Percentiles rank a stretch among this genome's conserved stretches.
phyloP scores from a whole-genome alignment of 2,888 invertebrate species.

The Myathropa florea region DNA sequence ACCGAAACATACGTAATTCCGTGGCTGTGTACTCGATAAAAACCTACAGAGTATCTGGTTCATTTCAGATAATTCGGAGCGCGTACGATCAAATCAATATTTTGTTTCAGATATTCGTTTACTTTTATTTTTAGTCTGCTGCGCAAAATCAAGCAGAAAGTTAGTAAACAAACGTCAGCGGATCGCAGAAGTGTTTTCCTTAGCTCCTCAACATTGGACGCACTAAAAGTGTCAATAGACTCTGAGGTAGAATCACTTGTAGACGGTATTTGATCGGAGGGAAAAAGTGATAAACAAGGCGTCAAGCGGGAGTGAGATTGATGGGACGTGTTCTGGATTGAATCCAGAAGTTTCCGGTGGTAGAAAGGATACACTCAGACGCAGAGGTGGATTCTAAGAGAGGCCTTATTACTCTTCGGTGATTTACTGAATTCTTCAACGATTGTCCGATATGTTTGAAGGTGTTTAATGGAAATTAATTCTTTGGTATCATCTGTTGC shows the following conservation, averaged over 20 bases:
- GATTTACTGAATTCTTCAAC: no score
- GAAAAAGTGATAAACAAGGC: background rate
- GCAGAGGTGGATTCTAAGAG: background rate
- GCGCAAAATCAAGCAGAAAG: background rate
- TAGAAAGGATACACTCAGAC: background rate
- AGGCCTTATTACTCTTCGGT: no score
- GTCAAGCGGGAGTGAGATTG: background rate
- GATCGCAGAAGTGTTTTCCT: background rate
- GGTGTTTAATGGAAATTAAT: no score
- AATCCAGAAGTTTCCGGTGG: background rate
- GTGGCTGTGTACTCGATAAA: background rate
- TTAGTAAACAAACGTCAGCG: slow-evolving; percentile 7
- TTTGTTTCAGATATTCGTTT: slow-evolving; percentile 11
- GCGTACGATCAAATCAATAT: slow-evolving; percentile 1
- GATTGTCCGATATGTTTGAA: no score
- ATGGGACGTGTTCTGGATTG: background rate
- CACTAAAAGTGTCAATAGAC: background rate
- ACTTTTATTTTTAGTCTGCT: slow-evolving; percentile 14
- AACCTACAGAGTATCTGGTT: background rate
- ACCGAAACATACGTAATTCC: background rate
- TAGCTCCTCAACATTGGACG: background rate
- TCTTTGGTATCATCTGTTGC: no score
- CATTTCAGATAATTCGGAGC: background rate
- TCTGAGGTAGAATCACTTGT: background rate
- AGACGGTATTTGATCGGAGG: background rate